Evolutionary conservation across 2,797 vertebrate species (phyloP).

Genomic region (Oryzias dopingdopingensis): DNA sequence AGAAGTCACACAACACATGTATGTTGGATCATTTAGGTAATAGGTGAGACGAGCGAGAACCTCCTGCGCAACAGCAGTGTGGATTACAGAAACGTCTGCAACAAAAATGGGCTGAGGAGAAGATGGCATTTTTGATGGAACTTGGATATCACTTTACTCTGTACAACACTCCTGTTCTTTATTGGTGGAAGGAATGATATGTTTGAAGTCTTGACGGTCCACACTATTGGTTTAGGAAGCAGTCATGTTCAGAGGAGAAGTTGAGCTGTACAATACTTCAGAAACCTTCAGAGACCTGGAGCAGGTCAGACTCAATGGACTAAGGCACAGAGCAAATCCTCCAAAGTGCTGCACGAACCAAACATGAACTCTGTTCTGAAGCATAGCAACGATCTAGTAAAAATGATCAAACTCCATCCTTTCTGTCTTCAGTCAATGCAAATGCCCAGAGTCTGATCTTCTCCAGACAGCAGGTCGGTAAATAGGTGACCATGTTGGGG

Average conservation of each 20-base stretch:
- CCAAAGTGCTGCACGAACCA: conserved; percentile 38
- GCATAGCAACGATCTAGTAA: conserved; percentile 22
- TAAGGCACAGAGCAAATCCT: conserved; percentile 60
- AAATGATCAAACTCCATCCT: conserved; percentile 29
- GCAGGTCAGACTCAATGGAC: conserved; percentile 36
- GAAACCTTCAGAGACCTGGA: conserved; percentile 16
- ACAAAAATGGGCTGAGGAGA: too few relatives aligned
- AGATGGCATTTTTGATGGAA: too few relatives aligned
- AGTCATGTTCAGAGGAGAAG: conserved; percentile 7
- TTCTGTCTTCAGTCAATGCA: conserved; percentile 33
- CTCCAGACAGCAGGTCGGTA: conserved; percentile 34
- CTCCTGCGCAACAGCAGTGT: neutral
- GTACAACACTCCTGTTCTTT: conserved; percentile 1
- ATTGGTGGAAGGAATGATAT: conserved; percentile 32
- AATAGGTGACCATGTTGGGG: conserved; percentile 16
- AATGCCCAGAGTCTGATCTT: conserved; percentile 27
- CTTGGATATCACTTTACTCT: too few relatives aligned
- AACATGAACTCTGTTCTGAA: conserved; percentile 43
- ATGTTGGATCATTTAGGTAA: conserved; percentile 11
- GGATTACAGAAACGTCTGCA: too few relatives aligned
- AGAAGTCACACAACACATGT: conserved; percentile 13
- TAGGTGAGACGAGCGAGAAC: neutral
- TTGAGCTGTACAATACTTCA: conserved; percentile 22
- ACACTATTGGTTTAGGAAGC: conserved; percentile 25
- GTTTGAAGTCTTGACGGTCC: conserved; percentile 14